These are phyloP conservation scores for Diaprepes abbreviatus DNA, from an alignment of 2,888 invertebrate genomes.

Conservation along the genomic window DNA sequence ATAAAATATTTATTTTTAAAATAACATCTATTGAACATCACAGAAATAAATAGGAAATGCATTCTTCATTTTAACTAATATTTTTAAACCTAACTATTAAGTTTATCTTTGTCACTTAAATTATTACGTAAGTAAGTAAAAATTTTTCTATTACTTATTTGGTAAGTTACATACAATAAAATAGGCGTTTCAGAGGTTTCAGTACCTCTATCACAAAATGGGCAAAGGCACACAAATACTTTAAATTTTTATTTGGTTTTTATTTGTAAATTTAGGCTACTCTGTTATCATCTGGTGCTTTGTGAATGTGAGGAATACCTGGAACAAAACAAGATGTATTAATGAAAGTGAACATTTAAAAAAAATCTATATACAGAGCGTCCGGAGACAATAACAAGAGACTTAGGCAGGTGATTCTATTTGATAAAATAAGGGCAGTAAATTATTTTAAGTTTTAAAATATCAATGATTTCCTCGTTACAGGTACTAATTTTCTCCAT, in stretches of 20 bases:
- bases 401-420: too few relatives aligned
- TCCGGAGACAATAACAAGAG: too few relatives aligned
- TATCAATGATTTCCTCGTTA: too few relatives aligned
- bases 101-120: neutral
- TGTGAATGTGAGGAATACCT: constrained; percentile 79
- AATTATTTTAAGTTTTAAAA: too few relatives aligned
- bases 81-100: neutral
- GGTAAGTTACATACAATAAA: neutral
- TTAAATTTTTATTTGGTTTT: neutral
- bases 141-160: neutral
- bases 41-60: constrained; percentile 14
- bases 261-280: neutral
- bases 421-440: too few relatives aligned
- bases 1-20: constrained; percentile 5
- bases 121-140: neutral
- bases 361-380: too few relatives aligned
- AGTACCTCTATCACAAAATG: constrained; percentile 15
- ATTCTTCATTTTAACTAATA: neutral
- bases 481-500: too few relatives aligned
- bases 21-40: neutral
- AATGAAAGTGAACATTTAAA: too few relatives aligned
- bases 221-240: constrained; percentile 20
- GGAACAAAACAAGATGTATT: constrained; percentile 43
- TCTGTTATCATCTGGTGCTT: constrained; percentile 66
- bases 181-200: neutral